Evolutionary conservation across 2,888 invertebrate genomes (phyloP).

Genomic region (Hypsopygia costalis): DNA sequence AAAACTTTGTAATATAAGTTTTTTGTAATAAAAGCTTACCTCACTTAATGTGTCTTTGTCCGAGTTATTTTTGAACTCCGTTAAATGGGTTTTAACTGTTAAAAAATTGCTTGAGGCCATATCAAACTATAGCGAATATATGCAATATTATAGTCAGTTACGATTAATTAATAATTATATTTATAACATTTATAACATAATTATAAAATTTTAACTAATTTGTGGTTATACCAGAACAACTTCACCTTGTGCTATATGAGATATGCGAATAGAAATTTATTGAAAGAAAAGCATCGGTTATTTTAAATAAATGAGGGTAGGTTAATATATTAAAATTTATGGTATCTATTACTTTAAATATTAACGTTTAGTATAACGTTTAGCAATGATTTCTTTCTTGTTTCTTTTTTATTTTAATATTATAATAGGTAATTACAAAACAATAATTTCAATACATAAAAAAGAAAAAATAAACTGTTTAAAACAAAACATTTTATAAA

Average conservation of each 20-base stretch:
- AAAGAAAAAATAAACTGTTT: too few species aligned
- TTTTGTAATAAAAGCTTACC: slow-evolving; percentile 55
- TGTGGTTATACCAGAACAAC: slow-evolving; percentile 41
- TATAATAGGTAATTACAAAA: too few species aligned
- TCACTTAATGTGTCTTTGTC: slow-evolving; percentile 74
- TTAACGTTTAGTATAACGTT: too few species aligned
- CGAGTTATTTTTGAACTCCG: slow-evolving; percentile 67
- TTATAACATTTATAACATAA: slow-evolving; percentile 31
- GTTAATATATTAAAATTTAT: neutral
- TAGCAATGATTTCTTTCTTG: too few species aligned
- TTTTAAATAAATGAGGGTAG: slow-evolving; percentile 31
- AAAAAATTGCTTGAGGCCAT: slow-evolving; percentile 62
- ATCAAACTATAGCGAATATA: slow-evolving; percentile 14
- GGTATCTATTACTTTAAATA: too few species aligned
- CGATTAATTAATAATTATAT: slow-evolving; percentile 33
- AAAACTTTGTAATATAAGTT: too few species aligned
- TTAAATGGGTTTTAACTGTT: slow-evolving; percentile 70
- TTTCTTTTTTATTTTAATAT: too few species aligned
- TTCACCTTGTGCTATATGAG: slow-evolving; percentile 41
- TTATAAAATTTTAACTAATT: slow-evolving; percentile 25
- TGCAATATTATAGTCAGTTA: slow-evolving; percentile 35
- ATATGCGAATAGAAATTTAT: slow-evolving; percentile 37
- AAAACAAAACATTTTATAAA: slow-evolving; percentile 3
- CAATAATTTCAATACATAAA: too few species aligned
- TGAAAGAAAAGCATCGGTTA: neutral